Evolutionary conservation across 53 echinoderm and acorn worm species (phyloP), one percentile per base, ranked within the genome.

Genomic region (Echinometra lucunter): DNA sequence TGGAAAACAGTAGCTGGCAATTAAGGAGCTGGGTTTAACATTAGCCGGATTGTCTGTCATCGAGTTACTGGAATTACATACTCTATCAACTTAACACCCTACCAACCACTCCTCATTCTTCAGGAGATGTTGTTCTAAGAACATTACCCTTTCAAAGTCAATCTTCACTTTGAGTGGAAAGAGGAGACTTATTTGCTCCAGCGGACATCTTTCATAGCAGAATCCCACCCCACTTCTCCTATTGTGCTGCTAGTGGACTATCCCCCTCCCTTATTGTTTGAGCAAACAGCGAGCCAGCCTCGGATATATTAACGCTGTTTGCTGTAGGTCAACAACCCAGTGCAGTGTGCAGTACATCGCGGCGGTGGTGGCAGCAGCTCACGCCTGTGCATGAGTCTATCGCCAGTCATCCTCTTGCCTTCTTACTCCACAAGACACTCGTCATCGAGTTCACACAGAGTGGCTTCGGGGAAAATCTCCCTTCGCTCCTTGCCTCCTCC

Each of bases 221-320:
- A 17, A 42, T 12, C 4, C 53, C 12, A 11, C 2, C 47, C 85
- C 89, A 23, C 38, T 89, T 60, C 34, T 60, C 89, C 63, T 37
- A 35, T 89, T 89, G 89, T 85, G 49, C 3, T 0, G 42, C 12
- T 9, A 89, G 35, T 25, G 89, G 89, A 57, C 89, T 21, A 60
- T 32, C 56, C 55, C 13, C 37, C 89, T 89, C 40, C 1, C 89
- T 89, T 60, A 89, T 89, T 89, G 89, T 58, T 17, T 37, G 21
- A 89, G 89, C 89, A 60, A 89, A 89, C 58, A 58, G 56, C 30
- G 81, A 21, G 9, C 10, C 15, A 27, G 49, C 85, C 85, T 17
- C n/a, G 4, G 89, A 58, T 89, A 12, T 89, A 89, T 89, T 60
- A 89, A 60, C 38, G 89, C 58, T 89, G 89, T 89, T 89, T 89